Conservation (phyloP, 2,113 vertebrate species). For the Gadus chalcogrammus region DNA sequence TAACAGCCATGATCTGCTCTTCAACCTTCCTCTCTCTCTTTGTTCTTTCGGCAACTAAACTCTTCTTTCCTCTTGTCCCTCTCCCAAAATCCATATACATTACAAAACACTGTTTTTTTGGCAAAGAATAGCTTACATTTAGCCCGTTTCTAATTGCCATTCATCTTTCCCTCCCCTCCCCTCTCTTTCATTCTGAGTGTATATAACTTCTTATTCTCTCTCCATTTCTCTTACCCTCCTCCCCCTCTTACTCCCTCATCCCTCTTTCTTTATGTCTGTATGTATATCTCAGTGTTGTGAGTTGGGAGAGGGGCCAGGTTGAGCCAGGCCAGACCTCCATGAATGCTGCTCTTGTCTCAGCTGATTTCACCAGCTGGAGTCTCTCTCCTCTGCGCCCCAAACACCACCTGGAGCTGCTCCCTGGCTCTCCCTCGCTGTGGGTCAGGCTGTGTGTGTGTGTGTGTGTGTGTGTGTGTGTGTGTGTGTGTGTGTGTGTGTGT, state of each 20-base stretch:
- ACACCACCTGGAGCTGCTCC: slow-evolving; percentile 72
- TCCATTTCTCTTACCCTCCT: background rate
- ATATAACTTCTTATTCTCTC: background rate
- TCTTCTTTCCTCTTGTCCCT: slow-evolving; percentile 1
- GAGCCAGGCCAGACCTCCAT: slow-evolving; percentile 64
- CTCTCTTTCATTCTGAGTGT: background rate
- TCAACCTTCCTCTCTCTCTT: slow-evolving; percentile 13
- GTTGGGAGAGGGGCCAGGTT: slow-evolving; percentile 54
- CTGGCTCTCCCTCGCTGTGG: slow-evolving; percentile 12
- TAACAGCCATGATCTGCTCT: too few relatives aligned
- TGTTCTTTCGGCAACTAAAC: slow-evolving; percentile 46
- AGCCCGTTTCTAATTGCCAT: slow-evolving; percentile 20
- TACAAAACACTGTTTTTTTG: slow-evolving; percentile 50
- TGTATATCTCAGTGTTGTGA: slow-evolving; percentile 65
- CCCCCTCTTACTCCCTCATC: background rate
- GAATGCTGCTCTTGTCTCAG: slow-evolving; percentile 78
- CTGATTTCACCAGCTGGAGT: slow-evolving; percentile 78
- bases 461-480: slow-evolving; percentile 27
- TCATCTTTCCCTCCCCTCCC: slow-evolving; percentile 47
- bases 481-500: slow-evolving; percentile 15
- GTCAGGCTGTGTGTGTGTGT: slow-evolving; percentile 25
- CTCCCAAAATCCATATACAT: background rate
- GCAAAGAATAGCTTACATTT: slow-evolving; percentile 40
- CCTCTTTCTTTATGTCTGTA: slow-evolving; percentile 36
- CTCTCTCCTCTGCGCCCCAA: slow-evolving; percentile 68